Conservation (phyloP, 2,113 vertebrate species). For the Melanotaenia duboulayi region DNA sequence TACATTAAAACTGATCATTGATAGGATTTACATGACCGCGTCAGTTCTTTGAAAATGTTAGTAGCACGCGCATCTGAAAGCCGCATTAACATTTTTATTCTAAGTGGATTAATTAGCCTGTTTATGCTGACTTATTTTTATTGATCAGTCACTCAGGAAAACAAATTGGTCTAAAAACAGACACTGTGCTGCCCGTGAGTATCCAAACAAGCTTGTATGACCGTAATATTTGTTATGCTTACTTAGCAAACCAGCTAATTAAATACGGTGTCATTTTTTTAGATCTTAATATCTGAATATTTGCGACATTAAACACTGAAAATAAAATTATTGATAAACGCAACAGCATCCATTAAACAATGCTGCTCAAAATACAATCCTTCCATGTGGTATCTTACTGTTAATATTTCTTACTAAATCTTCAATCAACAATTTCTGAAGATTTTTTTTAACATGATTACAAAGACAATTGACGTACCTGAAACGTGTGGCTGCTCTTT, state of each 20-base stretch:
- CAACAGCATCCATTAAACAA: too few relatives aligned
- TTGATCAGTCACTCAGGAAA: not conserved
- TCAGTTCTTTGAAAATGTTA: not conserved
- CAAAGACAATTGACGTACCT: slow-evolving; percentile 25
- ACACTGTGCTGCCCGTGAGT: not conserved
- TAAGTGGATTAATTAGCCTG: too few relatives aligned
- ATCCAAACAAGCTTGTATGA: too few relatives aligned
- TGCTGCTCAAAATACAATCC: too few relatives aligned
- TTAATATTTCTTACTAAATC: too few relatives aligned
- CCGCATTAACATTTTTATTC: too few relatives aligned
- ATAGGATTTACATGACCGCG: not conserved
- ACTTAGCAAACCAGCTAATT: too few relatives aligned
- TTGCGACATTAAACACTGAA: too few relatives aligned
- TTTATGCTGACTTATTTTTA: not conserved
- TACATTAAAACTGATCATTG: slow-evolving; percentile 16
- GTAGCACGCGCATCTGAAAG: not conserved
- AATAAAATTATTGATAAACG: too few relatives aligned
- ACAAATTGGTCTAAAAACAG: not conserved
- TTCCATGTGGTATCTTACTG: too few relatives aligned
- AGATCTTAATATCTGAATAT: not conserved
- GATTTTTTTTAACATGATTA: not conserved
- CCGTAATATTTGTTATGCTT: too few relatives aligned
- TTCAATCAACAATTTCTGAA: not conserved
- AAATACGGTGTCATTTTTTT: too few relatives aligned
- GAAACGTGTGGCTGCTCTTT: slow-evolving; percentile 13